Percentiles rank a stretch among this genome's conserved stretches.
Conservation (phyloP, 2,888 invertebrate species). For the Stenchaetothrips biformis region DNA sequence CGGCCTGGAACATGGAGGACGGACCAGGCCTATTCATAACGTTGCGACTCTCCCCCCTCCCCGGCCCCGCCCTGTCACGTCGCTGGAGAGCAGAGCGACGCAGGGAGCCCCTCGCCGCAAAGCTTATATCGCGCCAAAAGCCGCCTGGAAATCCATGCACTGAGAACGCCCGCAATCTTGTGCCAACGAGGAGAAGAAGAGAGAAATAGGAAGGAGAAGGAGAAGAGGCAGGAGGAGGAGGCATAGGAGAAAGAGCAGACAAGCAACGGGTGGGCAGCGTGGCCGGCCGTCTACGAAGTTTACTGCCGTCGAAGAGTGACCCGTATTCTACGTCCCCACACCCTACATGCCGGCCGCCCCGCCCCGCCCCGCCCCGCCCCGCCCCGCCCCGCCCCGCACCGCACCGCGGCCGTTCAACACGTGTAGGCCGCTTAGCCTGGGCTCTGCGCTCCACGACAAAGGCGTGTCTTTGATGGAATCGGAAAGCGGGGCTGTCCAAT, state of each 20-base stretch:
- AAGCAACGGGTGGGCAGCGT: too few species aligned
- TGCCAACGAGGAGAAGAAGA: too few species aligned
- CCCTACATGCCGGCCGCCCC: neutral
- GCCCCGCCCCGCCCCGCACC: neutral
- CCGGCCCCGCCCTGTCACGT: neutral
- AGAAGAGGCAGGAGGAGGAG: too few species aligned
- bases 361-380: neutral
- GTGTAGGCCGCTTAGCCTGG: too few species aligned
- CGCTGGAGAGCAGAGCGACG: neutral
- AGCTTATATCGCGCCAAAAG: too few species aligned
- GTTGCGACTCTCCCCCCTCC: neutral
- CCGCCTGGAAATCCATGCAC: too few species aligned
- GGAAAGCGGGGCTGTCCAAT: too few species aligned
- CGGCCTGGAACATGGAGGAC: neutral
- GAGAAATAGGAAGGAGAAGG: too few species aligned
- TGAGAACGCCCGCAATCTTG: too few species aligned
- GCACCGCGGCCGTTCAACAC: neutral
- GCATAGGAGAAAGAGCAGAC: too few species aligned
- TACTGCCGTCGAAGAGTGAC: neutral
- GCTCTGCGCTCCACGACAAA: too few species aligned
- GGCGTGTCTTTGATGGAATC: too few species aligned
- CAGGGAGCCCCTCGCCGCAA: neutral
- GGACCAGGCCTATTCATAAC: constrained; percentile 9
- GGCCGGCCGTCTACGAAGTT: neutral
- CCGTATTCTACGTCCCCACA: neutral